phyloP scores from a whole-genome alignment of 2,113 vertebrate species.

The Podarcis raffonei region DNA sequence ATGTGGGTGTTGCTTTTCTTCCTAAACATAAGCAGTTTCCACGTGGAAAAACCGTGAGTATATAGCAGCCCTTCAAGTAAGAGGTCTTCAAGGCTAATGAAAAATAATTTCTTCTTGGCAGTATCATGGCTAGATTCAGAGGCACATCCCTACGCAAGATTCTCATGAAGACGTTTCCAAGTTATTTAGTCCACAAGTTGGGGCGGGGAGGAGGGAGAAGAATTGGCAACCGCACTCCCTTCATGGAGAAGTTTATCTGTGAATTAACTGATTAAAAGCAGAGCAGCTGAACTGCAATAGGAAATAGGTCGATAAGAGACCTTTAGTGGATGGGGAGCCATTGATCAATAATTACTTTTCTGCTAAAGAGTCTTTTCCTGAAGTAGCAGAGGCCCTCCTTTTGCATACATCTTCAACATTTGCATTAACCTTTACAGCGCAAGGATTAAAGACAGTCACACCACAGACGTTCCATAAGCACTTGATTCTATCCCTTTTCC shows the following conservation, averaged over 20 bases:
- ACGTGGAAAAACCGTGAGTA: no score
- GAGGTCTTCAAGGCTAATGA: conserved; percentile 12
- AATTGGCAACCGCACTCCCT: conserved; percentile 2
- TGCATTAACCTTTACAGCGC: conserved; percentile 55
- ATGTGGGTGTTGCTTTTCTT: not conserved
- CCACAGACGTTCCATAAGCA: conserved; percentile 16
- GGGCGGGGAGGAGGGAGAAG: not conserved
- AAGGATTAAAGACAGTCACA: conserved; percentile 47
- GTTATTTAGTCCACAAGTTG: conserved; percentile 11
- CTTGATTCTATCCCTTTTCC: not conserved
- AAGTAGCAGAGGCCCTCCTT: conserved; percentile 44
- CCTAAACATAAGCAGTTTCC: not conserved
- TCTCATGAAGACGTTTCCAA: conserved; percentile 34
- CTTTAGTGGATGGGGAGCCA: conserved; percentile 41
- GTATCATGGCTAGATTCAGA: not conserved
- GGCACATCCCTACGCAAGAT: conserved; percentile 4
- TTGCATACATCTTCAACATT: conserved; percentile 40
- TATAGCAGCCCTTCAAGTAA: not conserved
- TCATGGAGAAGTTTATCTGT: conserved; percentile 52
- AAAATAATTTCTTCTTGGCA: not conserved
- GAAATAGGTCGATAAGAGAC: conserved; percentile 57
- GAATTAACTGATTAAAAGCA: conserved; percentile 66
- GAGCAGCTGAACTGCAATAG: conserved; percentile 42
- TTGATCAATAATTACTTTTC: conserved; percentile 65
- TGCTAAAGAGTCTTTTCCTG: conserved; percentile 59